These are phyloP conservation scores for Eupithecia pulchellata DNA, from an alignment of 2,888 invertebrate species.

Conservation along the genomic window DNA sequence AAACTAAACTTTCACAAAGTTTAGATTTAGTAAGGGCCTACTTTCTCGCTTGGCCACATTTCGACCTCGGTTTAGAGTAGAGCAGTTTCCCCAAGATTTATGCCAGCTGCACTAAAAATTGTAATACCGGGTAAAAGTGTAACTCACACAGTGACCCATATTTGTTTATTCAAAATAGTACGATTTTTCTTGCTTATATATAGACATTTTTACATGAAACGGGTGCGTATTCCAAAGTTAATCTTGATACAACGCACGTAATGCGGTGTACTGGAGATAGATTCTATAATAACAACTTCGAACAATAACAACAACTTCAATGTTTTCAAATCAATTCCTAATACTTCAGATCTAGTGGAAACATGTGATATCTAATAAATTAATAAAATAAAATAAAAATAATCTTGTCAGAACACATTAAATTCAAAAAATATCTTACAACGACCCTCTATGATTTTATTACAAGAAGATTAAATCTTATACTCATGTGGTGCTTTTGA, in stretches of 20 bases:
- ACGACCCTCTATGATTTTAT: background rate
- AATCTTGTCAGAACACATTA: too few relatives aligned
- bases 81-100: background rate
- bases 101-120: background rate
- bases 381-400: too few relatives aligned
- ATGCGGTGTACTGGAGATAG: background rate
- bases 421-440: too few relatives aligned
- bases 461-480: background rate
- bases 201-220: conserved; percentile 57
- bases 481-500: background rate
- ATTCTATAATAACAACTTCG: background rate
- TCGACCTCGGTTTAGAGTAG: background rate
- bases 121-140: conserved; percentile 2
- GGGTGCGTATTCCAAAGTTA: conserved; percentile 51
- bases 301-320: too few relatives aligned
- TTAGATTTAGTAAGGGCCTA: too few relatives aligned
- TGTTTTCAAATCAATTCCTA: too few relatives aligned
- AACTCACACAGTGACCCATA: conserved; percentile 25
- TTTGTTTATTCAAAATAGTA: conserved; percentile 42
- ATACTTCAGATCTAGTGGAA: background rate
- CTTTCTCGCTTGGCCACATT: background rate
- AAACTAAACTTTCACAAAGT: background rate
- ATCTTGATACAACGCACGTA: conserved; percentile 33
- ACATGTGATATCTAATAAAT: too few relatives aligned
- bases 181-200: conserved; percentile 56